Evolutionary conservation across 2,113 vertebrate species (phyloP).

Genomic region (Channa maculata): DNA sequence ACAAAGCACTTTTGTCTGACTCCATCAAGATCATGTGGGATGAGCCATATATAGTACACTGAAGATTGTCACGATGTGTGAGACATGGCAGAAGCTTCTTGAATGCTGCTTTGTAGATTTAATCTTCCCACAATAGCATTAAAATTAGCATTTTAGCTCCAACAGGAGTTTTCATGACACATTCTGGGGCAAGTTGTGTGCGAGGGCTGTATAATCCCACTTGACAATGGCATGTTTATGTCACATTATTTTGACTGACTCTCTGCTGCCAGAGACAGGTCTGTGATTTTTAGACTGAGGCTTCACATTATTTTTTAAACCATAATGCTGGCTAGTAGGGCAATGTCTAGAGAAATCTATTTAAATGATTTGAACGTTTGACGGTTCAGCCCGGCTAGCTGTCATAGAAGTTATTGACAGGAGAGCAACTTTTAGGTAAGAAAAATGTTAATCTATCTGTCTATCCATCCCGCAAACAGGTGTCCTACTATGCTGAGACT

Average conservation of each 20-base stretch:
- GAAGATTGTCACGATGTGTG: constrained; percentile 17
- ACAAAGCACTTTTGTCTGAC: constrained; percentile 29
- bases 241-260: background rate
- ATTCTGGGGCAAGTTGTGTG: background rate
- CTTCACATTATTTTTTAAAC: no score
- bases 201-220: background rate
- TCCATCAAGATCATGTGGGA: constrained; percentile 19
- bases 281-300: no score
- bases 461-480: no score
- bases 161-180: background rate
- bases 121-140: background rate
- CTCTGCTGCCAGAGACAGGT: no score
- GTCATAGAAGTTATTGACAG: no score
- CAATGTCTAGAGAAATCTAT: no score
- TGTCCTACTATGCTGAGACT: no score
- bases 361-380: no score
- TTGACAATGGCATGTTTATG: background rate
- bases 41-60: constrained; percentile 6
- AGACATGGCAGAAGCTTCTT: background rate
- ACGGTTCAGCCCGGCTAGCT: no score
- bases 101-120: background rate
- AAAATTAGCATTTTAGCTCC: background rate
- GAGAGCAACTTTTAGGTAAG: no score
- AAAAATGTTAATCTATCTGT: no score
- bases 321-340: no score